Evolutionary conservation across 2,113 vertebrate genomes (phyloP).

Genomic region (Gopherus evgoodei): DNA sequence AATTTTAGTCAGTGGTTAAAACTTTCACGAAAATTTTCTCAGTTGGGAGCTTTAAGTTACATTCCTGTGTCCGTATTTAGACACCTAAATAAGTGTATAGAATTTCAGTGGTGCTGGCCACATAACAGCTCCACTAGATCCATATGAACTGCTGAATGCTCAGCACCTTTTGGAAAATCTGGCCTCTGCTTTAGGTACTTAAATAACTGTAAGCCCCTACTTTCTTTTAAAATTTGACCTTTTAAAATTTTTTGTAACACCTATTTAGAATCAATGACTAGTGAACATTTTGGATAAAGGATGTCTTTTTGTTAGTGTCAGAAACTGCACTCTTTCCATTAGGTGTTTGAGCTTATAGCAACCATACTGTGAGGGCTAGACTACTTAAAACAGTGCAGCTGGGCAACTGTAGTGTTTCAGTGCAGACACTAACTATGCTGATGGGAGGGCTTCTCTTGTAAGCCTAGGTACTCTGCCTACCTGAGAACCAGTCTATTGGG

Average conservation of each 20-base stretch:
- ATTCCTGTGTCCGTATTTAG: background rate
- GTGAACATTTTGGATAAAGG: background rate
- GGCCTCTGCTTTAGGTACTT: background rate
- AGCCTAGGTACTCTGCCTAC: no score
- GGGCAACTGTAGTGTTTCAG: no score
- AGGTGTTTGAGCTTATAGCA: background rate
- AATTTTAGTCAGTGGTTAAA: background rate
- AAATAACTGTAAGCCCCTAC: background rate
- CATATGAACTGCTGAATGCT: background rate
- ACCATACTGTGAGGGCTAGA: no score
- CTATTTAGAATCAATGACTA: background rate
- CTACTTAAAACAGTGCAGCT: no score
- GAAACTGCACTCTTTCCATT: background rate
- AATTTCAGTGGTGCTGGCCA: no score
- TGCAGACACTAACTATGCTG: no score
- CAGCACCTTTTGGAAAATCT: background rate
- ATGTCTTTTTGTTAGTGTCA: background rate
- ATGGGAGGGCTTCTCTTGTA: no score
- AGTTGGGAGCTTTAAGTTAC: background rate
- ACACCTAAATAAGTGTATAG: background rate
- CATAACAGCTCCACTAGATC: no score
- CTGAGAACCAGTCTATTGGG: no score
- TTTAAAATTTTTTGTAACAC: background rate
- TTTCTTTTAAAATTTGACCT: background rate
- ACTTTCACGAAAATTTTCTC: background rate